phyloP scores from a whole-genome alignment of 2,113 vertebrate genomes.

The Rhipidura dahli region DNA sequence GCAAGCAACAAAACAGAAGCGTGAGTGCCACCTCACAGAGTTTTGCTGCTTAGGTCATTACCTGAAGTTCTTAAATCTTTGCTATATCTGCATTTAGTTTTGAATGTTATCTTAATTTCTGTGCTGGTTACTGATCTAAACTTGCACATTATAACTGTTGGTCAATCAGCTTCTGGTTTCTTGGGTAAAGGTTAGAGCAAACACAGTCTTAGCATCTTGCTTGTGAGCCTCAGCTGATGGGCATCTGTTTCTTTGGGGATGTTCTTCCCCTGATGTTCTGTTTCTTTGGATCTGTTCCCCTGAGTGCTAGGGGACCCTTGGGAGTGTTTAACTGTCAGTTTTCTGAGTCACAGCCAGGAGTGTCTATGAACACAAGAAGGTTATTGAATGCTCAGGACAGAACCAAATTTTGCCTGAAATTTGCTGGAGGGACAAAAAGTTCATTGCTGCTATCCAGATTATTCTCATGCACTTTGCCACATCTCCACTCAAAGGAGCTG shows the following conservation, averaged over 20 bases:
- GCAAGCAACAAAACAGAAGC: background rate
- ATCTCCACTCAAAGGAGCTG: background rate
- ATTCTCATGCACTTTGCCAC: background rate
- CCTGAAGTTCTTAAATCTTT: background rate
- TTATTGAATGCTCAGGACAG: background rate
- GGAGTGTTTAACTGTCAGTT: background rate
- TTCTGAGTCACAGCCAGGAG: background rate
- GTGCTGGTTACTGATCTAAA: background rate
- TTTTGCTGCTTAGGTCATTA: background rate
- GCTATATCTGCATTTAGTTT: background rate
- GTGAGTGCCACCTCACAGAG: background rate
- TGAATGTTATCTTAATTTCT: background rate
- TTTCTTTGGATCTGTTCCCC: background rate
- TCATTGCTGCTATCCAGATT: background rate
- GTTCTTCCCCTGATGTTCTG: background rate
- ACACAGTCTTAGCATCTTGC: background rate
- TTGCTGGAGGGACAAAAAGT: background rate
- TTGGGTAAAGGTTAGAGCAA: background rate
- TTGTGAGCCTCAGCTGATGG: rapidly evolving
- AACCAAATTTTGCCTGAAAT: background rate
- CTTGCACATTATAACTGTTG: background rate
- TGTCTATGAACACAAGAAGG: background rate
- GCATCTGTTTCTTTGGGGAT: background rate
- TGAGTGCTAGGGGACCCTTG: background rate
- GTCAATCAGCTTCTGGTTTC: background rate